Conservation (phyloP, 1,140 invertebrate species). For the Drosophila yakuba region DNA sequence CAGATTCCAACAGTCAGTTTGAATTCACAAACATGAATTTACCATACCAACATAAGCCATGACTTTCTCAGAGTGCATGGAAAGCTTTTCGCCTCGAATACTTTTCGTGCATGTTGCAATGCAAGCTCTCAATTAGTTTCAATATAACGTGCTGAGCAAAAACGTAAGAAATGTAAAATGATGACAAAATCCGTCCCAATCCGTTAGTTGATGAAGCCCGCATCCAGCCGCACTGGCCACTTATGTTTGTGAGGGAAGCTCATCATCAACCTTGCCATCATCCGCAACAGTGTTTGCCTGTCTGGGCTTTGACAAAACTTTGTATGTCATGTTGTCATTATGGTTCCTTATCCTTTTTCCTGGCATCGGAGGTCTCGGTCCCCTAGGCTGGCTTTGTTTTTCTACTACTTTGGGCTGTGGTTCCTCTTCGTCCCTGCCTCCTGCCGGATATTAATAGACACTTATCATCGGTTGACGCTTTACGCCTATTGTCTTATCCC, state of each 20-base stretch:
- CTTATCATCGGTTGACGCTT: constrained; percentile 76
- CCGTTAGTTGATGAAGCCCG: constrained; percentile 63
- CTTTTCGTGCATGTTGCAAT: constrained; percentile 45
- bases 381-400: constrained; percentile 60
- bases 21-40: no score
- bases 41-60: not conserved
- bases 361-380: constrained; percentile 1
- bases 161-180: constrained; percentile 27
- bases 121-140: constrained; percentile 74
- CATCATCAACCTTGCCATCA: constrained; percentile 22
- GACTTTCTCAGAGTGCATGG: constrained; percentile 25
- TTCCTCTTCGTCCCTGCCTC: constrained; percentile 19
- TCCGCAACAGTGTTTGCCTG: constrained; percentile 58
- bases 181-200: constrained; percentile 8
- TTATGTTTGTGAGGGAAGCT: constrained; percentile 51
- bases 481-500: constrained; percentile 67
- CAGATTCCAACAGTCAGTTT: not conserved
- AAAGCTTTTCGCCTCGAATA: constrained; percentile 9
- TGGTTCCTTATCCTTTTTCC: constrained; percentile 44
- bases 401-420: constrained; percentile 61
- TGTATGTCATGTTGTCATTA: constrained; percentile 80
- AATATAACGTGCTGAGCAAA: constrained; percentile 74
- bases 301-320: constrained; percentile 79
- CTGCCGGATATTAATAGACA: constrained; percentile 71
- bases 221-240: constrained; percentile 65